These are phyloP conservation scores for Rissa tridactyla DNA, from an alignment of 2,113 vertebrate species.

Conservation along the genomic window DNA sequence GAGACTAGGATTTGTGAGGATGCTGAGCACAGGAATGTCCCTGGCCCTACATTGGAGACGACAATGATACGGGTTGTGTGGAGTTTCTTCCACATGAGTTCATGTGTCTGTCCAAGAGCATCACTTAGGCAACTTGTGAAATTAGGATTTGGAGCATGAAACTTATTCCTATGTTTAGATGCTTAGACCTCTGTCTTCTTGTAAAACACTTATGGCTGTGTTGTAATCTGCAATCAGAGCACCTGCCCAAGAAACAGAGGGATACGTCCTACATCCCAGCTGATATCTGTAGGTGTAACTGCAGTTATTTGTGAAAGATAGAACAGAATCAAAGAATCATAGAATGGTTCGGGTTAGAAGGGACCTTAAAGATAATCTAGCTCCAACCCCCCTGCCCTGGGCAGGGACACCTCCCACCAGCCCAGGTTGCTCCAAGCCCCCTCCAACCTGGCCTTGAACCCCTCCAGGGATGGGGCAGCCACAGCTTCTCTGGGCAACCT, in stretches of 20 bases:
- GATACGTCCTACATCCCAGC: neutral
- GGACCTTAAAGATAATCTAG: neutral
- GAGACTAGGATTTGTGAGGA: neutral
- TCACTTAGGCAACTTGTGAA: constrained; percentile 1
- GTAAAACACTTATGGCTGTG: neutral
- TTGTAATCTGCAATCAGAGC: neutral
- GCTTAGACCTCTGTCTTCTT: neutral
- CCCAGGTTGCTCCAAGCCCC: neutral
- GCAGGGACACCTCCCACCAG: neutral
- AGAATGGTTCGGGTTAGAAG: neutral
- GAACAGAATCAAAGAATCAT: neutral
- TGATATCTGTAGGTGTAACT: neutral
- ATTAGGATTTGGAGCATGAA: constrained; percentile 44
- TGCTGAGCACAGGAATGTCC: neutral
- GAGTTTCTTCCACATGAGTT: neutral
- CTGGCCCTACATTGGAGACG: fast-evolving
- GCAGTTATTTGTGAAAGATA: neutral
- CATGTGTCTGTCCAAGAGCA: neutral
- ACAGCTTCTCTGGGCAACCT: neutral
- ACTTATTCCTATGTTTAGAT: neutral
- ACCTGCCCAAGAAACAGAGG: neutral
- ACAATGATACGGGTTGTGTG: neutral
- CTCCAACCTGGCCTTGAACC: neutral
- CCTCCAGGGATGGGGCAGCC: neutral
- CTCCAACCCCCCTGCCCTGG: neutral